Base-by-base conservation (phyloP, 2,113 vertebrate genomes). In the Passerina amoena region DNA sequence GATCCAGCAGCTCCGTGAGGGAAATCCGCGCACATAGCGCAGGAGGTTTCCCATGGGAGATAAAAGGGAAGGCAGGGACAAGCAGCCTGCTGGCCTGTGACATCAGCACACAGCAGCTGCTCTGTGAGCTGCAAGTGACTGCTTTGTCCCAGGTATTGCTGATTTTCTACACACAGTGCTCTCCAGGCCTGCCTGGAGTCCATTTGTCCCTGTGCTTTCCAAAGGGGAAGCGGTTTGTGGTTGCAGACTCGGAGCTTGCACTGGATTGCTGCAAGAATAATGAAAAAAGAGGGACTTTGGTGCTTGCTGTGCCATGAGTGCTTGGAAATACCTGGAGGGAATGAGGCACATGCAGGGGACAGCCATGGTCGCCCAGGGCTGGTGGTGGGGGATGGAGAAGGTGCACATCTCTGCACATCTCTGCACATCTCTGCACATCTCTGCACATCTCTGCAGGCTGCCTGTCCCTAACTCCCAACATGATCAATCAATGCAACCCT, bases 21-120 rank as follows among this genome's bases (percentile, higher is more conserved):
- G 51, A 60, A 69, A 81, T 4, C 48, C 0, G 1, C 7, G 27
- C 13, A 4, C 1, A 5, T 17, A 37, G 64, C 1, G 0, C 27
- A 2, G 3, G 44, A 65, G 37, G 16, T 42, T 90, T 61, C 76
- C 61, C 38, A 14, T 16, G 64, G 83, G 72, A 81, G 61, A 70
- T 38, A 38, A 69, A 60, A 76, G 65, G 61, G 68, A 48, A 73
- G 75, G 56, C 64, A 53, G 84, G 12, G 81, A 81, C 64, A 83
- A 75, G 56, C 1, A 76, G n/a, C 38, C 68, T 65, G 66, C 45
- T 82, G 63, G 19, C 37, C 53, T 40, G n/a, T 18, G 47, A n/a
- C 3, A 2, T 4, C 1, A 5, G 9, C 28, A n/a, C 57, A 20
- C 33, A 64, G 75, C 88, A 88, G 65, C 50, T 12, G 2, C 47